phyloP scores from a whole-genome alignment of 2,113 vertebrate species.

The Callionymus lyra region DNA sequence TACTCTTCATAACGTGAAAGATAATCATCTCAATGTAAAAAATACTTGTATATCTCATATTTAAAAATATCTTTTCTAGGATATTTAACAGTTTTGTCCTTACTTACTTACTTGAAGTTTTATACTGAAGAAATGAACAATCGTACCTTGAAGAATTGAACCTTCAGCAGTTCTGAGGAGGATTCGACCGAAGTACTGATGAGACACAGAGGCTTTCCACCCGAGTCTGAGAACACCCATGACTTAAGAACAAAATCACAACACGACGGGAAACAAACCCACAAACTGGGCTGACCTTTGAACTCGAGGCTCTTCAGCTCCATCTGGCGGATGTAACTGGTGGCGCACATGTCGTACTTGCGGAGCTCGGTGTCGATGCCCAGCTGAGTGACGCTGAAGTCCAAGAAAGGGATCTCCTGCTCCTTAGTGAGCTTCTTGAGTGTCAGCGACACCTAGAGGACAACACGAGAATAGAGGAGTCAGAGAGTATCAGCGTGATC shows the following conservation, averaged over 20 bases:
- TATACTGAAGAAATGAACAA: background rate
- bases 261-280: background rate
- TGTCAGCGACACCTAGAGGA: slow-evolving; percentile 66
- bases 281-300: slow-evolving; percentile 47
- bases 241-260: background rate
- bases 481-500: no score
- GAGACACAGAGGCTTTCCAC: slow-evolving; percentile 72
- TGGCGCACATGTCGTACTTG: slow-evolving; percentile 72
- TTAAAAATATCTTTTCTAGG: no score
- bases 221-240: slow-evolving; percentile 57
- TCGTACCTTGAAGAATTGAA: slow-evolving; percentile 81
- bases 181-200: slow-evolving; percentile 75
- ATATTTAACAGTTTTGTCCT: no score
- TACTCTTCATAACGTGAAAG: no score
- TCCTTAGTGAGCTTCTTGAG: slow-evolving; percentile 70
- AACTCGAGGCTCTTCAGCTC: slow-evolving; percentile 78
- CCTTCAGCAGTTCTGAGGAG: slow-evolving; percentile 82
- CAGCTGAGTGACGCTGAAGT: slow-evolving; percentile 75
- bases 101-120: no score
- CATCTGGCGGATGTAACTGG: slow-evolving; percentile 78
- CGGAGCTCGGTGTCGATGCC: slow-evolving; percentile 75
- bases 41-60: no score
- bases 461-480: background rate
- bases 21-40: no score
- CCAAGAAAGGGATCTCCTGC: slow-evolving; percentile 67